These are phyloP conservation scores for Manis crassicaudata DNA, from an alignment of 2,797 vertebrate genomes.

Conservation along the genomic window DNA sequence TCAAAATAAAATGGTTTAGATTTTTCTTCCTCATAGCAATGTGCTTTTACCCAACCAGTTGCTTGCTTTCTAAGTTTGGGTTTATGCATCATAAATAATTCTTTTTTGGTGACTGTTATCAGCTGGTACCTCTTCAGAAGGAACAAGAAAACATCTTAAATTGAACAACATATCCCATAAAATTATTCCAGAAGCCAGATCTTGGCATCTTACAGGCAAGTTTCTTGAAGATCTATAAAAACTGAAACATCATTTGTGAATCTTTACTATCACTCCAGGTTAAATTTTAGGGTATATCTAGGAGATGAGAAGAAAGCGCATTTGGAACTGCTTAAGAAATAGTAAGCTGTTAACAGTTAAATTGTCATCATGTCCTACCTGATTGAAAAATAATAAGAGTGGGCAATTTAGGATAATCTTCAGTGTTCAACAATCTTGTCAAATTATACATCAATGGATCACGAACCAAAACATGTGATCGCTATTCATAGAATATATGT, in stretches of 20 bases:
- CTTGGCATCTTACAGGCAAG: not conserved
- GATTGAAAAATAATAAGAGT: not conserved
- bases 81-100: not conserved
- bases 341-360: not conserved
- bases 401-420: not conserved
- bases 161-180: not conserved
- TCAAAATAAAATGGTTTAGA: not conserved
- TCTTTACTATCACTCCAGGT: not conserved
- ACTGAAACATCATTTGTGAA: not conserved
- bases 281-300: not conserved
- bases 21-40: not conserved
- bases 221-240: conserved; percentile 10
- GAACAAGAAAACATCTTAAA: not conserved
- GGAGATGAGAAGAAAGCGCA: not conserved
- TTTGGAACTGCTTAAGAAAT: not conserved
- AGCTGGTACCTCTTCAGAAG: not conserved
- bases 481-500: not conserved
- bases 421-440: not conserved
- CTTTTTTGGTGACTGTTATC: not conserved
- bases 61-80: not conserved
- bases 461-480: not conserved
- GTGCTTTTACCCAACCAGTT: not conserved
- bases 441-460: not conserved
- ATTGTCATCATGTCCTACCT: not conserved
- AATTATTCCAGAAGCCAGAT: conserved; percentile 26